Evolutionary conservation across 2,888 invertebrate genomes (phyloP).

Genomic region (Archips crataeganus): DNA sequence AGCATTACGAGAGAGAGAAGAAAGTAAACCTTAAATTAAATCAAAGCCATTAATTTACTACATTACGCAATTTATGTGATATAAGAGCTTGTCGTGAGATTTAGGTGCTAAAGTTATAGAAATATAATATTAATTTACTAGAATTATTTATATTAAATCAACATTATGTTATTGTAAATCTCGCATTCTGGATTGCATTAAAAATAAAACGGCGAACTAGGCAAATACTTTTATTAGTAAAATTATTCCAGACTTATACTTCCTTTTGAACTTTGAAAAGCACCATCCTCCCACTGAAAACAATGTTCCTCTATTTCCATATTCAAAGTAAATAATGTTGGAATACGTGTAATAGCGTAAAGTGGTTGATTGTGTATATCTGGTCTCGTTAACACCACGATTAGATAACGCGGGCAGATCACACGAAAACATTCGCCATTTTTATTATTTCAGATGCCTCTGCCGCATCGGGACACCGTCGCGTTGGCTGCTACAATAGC

Average conservation of each 20-base stretch:
- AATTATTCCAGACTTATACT: background rate
- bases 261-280: background rate
- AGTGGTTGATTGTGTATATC: conserved; percentile 53
- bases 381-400: conserved; percentile 43
- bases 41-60: too few species aligned
- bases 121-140: too few species aligned
- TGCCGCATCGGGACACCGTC: conserved; percentile 50
- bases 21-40: too few species aligned
- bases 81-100: too few species aligned
- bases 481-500: conserved; percentile 48
- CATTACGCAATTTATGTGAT: too few species aligned
- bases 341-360: conserved; percentile 55
- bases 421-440: conserved; percentile 47
- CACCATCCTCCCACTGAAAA: background rate
- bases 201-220: too few species aligned
- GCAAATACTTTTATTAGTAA: too few species aligned
- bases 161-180: too few species aligned
- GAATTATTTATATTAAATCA: too few species aligned
- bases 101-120: too few species aligned
- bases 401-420: conserved; percentile 41
- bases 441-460: conserved; percentile 64
- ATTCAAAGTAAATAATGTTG: conserved; percentile 51
- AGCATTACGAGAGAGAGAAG: too few species aligned
- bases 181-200: too few species aligned
- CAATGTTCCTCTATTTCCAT: conserved; percentile 15